Percentiles rank a stretch among this genome's conserved stretches.
phyloP scores from a whole-genome alignment of 1,140 invertebrate species.

The Spodoptera litura region DNA sequence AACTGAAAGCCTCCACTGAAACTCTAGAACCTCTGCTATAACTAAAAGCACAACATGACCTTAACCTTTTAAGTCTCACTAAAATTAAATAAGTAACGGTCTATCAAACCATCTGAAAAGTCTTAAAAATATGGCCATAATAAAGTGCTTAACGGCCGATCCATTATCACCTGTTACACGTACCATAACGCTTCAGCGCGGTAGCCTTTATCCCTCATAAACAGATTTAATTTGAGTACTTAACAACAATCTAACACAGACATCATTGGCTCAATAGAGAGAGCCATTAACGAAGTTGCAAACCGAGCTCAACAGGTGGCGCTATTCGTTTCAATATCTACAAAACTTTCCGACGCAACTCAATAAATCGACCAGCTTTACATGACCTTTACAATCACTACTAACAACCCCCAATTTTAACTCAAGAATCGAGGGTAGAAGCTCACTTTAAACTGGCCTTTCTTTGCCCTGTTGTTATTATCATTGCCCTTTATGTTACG shows the following conservation, averaged over 20 bases:
- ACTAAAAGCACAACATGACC: no score
- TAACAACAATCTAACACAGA: slow-evolving; percentile 63
- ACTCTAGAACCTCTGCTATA: no score
- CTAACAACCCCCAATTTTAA: slow-evolving; percentile 50
- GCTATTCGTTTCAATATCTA: slow-evolving; percentile 84
- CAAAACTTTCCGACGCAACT: slow-evolving; percentile 82
- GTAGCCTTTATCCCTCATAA: slow-evolving; percentile 44
- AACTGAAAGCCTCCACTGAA: no score
- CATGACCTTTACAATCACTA: slow-evolving; percentile 58
- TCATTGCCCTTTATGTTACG: slow-evolving; percentile 62
- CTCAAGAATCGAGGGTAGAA: slow-evolving; percentile 40
- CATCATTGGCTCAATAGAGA: slow-evolving; percentile 75
- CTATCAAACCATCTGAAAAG: no score
- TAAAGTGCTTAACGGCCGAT: slow-evolving; percentile 6
- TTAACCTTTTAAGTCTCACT: no score
- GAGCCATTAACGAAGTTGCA: slow-evolving; percentile 80
- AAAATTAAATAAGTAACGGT: no score
- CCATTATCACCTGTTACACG: slow-evolving; percentile 34
- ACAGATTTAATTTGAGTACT: slow-evolving; percentile 46
- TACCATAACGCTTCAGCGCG: slow-evolving; percentile 23
- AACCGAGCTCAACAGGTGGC: slow-evolving; percentile 80
- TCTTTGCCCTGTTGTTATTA: slow-evolving; percentile 80
- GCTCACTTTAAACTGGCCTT: slow-evolving; percentile 68
- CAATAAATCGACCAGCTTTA: slow-evolving; percentile 77
- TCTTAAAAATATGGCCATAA: not conserved